Conservation (phyloP, 2,113 vertebrate genomes). For the Pardalotus punctatus region DNA sequence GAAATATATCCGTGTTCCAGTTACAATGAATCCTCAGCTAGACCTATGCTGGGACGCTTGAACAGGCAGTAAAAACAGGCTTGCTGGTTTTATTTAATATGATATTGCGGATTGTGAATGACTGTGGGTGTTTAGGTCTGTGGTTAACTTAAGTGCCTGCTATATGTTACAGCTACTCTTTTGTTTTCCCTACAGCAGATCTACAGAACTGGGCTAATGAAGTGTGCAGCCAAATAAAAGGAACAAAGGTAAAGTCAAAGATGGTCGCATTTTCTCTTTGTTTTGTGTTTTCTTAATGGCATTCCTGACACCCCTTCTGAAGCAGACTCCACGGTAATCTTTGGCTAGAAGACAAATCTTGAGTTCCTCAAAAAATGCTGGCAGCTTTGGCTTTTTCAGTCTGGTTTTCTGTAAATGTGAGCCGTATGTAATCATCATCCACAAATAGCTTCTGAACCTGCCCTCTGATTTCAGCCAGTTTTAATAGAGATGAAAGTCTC, state of each 20-base stretch:
- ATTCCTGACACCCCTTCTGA: background rate
- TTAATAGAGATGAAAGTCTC: background rate
- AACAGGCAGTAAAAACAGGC: constrained; percentile 31
- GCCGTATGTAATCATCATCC: background rate
- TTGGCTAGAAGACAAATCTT: background rate
- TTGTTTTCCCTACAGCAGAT: constrained; percentile 66
- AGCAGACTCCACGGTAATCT: background rate
- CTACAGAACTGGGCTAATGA: constrained; percentile 76
- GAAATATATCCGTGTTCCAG: constrained; percentile 30
- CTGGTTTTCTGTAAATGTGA: constrained; percentile 33
- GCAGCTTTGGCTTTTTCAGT: background rate
- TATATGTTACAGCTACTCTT: background rate
- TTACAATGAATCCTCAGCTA: constrained; percentile 33
- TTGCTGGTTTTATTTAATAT: background rate
- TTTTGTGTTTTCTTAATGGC: background rate
- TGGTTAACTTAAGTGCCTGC: constrained; percentile 8
- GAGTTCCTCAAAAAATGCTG: background rate
- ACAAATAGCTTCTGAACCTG: constrained; percentile 22
- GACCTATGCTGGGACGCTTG: background rate
- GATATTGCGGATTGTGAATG: background rate
- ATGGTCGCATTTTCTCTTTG: background rate
- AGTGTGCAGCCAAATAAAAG: constrained; percentile 67
- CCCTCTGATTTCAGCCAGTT: background rate
- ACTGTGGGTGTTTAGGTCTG: constrained; percentile 32
- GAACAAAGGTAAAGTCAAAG: constrained; percentile 70